Base-by-base conservation (phyloP, 2,797 vertebrate species). In the Orientallactaga sibirica region DNA sequence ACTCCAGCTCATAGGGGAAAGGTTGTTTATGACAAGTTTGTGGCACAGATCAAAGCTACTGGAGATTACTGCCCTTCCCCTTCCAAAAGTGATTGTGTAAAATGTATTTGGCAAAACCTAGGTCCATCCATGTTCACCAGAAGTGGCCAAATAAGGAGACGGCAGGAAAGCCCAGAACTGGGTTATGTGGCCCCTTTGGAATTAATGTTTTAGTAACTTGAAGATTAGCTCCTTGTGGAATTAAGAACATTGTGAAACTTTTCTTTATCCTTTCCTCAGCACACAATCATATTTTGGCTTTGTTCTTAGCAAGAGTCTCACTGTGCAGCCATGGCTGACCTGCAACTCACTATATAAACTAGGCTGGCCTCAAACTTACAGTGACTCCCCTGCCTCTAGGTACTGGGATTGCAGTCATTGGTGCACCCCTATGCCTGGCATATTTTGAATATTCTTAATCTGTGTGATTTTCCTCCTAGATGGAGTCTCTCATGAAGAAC, bases 111-210 rank as follows among this genome's bases (percentile, higher is more conserved):
- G 77, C 7, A 67, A 79, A 68, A 68, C 3, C 0, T 2, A 80
- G 66, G 27, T 22, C 61, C 19, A 12, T 29, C 33, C 20, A 1
- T 82, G 79, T 37, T 76, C n/a, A 64, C 43, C 68, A 67, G 55
- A n/a, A 27, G 18, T 37, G 12, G 29, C 5, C 41, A 55, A 25
- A 48, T 5, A 24, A 41, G 61, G 52, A 41, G 11, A 27, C 5
- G 33, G 14, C 67, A 55, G 22, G 24, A 15, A 33, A 74, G 33
- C 41, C 48, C 70, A 62, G 37, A 19, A 24, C 0, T 71, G 18
- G 43, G 8, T 25, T 12, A 0, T 0, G 1, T 4, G 5, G 58
- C 15, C 43, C 18, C n/a, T 5, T 66, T 16, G 55, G 48, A 73
- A 48, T 19, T 27, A 43, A 29, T 18, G 19, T n/a, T 70, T 18